Base-by-base conservation (phyloP, 1,140 invertebrate genomes). In the Drosophila pseudoobscura region DNA sequence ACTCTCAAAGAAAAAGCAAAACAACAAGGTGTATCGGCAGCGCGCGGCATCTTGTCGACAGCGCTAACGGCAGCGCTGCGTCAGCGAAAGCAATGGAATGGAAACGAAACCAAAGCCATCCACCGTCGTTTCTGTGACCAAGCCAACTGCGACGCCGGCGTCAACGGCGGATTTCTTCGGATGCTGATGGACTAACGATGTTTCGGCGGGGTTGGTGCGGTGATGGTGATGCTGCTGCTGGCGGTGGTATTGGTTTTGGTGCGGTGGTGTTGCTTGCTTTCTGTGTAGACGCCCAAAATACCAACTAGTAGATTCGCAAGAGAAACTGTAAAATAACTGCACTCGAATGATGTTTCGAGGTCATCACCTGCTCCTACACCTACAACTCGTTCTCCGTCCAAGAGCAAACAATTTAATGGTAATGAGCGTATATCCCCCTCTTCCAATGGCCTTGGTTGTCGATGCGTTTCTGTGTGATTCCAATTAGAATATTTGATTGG, bases 121-220 rank as follows among this genome's bases (percentile, higher is more conserved):
- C 9, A 46, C 17, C 22, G 17, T 22, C 46, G 22, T 11, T 9
- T 13, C 22, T 47, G 17, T 47, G 46, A 17, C 17, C 20, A 47
- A 20, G 46, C 46, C 26, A 43, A 22, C 39, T 56, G 43, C 54
- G 35, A 45, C 54, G 24, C 29, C 31, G 31, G 29, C 29, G 39
- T 35, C 13, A 22, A 50, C 22, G 15, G 24, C 26, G 43, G 20
- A 70, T 70, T 58, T 70, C 66, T 56, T 70, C 29, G 64, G 66
- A 70, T 70, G 66, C 66, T 70, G 64, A 58, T 70, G 64, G 64
- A 58, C 66, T 68, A 56, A 66, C 53, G 45, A 35, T 69, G 52
- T 15, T 53, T 49, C 49, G 39, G 65, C 68, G 66, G 63, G 43
- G 29, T 26, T 20, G 35, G 11, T n/a, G 29, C 66, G 39, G 50